Conservation (phyloP, 2,888 invertebrate genomes). For the Lithophane socia region DNA sequence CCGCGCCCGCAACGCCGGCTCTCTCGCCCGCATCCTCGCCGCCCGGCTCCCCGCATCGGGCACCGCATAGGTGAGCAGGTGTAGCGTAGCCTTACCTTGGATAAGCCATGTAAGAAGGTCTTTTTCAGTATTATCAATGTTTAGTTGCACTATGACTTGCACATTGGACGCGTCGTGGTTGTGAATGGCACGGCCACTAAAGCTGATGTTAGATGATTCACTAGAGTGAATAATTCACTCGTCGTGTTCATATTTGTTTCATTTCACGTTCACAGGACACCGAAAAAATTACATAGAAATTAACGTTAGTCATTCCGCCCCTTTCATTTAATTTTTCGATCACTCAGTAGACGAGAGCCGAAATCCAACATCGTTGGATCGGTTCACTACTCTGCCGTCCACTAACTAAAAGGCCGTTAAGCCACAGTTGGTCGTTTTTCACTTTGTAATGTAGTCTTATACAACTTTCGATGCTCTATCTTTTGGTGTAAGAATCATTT, state of each 20-base stretch:
- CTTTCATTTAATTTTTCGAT: background rate
- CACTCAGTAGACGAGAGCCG: background rate
- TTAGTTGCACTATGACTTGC: conserved; percentile 9
- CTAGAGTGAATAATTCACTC: background rate
- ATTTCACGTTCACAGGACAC: background rate
- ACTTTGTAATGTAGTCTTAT: too few relatives aligned
- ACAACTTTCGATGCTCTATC: too few relatives aligned
- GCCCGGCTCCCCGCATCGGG: conserved; percentile 91
- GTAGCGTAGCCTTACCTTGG: conserved; percentile 19
- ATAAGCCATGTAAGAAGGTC: conserved; percentile 27
- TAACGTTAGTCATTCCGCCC: background rate
- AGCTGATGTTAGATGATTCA: background rate
- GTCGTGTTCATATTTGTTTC: background rate
- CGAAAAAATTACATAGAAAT: background rate
- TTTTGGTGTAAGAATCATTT: too few relatives aligned
- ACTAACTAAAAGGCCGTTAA: too few relatives aligned
- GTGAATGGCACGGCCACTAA: background rate
- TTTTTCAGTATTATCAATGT: conserved; percentile 21
- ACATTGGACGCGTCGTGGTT: background rate
- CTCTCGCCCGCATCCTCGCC: conserved; percentile 95
- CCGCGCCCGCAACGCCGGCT: conserved; percentile 94
- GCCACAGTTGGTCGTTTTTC: too few relatives aligned
- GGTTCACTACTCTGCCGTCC: too few relatives aligned
- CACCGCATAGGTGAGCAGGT: conserved; percentile 78
- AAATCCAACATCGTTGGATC: background rate